Conservation (phyloP, 2,113 vertebrate species). For the Zingel zingel region DNA sequence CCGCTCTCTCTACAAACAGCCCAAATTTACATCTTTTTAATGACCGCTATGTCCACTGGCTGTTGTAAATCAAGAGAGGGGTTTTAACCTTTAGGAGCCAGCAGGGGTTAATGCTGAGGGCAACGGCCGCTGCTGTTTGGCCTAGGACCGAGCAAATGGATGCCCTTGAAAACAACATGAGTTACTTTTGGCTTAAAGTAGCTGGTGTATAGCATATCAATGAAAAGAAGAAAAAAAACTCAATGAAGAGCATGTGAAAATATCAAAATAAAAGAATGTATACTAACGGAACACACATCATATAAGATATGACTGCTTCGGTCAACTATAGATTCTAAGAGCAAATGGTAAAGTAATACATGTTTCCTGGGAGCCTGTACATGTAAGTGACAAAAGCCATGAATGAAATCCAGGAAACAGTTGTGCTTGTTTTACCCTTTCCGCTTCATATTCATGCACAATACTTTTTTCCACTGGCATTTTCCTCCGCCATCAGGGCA, state of each 20-base stretch:
- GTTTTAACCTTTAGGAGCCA: conserved; percentile 73
- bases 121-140: conserved; percentile 54
- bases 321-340: not conserved
- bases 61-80: conserved; percentile 79
- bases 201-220: not conserved
- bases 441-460: conserved; percentile 40
- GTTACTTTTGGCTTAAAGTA: conserved; percentile 31
- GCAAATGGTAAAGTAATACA: conserved; percentile 11
- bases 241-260: not conserved
- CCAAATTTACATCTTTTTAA: conserved; percentile 83
- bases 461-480: conserved; percentile 52
- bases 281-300: not conserved
- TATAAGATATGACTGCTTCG: not conserved
- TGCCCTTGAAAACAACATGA: conserved; percentile 49
- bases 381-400: conserved; percentile 15
- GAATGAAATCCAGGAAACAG: conserved; percentile 45
- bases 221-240: not conserved
- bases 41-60: conserved; percentile 73
- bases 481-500: conserved; percentile 57
- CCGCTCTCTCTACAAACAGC: conserved; percentile 69
- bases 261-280: not conserved
- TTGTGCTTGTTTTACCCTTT: conserved; percentile 48
- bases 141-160: conserved; percentile 55
- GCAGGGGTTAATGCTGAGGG: conserved; percentile 67
- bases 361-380: not conserved